These are phyloP conservation scores for Thamnaconus septentrionalis DNA, from an alignment of 2,113 vertebrate genomes.

Conservation along the genomic window DNA sequence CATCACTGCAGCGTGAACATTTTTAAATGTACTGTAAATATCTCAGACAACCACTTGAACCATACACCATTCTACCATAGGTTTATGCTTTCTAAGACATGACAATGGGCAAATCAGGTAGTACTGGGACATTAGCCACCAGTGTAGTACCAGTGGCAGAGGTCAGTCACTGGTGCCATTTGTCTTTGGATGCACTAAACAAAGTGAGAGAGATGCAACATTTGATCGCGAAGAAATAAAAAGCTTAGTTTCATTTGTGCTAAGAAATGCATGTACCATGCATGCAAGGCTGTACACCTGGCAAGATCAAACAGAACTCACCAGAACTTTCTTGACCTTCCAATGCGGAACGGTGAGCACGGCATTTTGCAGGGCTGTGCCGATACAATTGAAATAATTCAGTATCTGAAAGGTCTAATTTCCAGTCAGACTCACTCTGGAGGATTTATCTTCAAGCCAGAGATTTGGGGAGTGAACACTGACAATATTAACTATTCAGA, in stretches of 20 bases:
- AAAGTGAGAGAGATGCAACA: not conserved
- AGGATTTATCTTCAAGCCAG: not conserved
- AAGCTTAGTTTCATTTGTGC: not conserved
- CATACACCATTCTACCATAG: too few species aligned
- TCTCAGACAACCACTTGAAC: too few species aligned
- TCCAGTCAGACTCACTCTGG: conserved; percentile 1
- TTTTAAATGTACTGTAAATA: too few species aligned
- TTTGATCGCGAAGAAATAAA: not conserved
- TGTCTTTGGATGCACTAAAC: not conserved
- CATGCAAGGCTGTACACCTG: conserved; percentile 2
- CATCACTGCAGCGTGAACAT: too few species aligned
- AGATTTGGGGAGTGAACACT: not conserved
- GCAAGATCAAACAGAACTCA: conserved; percentile 48
- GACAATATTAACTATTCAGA: not conserved
- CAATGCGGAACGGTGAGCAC: conserved; percentile 60
- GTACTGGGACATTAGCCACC: too few species aligned
- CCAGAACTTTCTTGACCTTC: conserved; percentile 59
- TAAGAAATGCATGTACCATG: not conserved
- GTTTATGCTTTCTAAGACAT: too few species aligned
- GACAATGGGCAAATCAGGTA: too few species aligned
- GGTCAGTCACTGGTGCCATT: not conserved
- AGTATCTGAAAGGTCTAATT: not conserved
- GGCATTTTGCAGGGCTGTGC: conserved; percentile 47
- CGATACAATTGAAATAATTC: conserved; percentile 13
- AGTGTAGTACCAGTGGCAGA: too few species aligned